phyloP scores from a whole-genome alignment of 2,113 vertebrate species.

The Tinamus guttatus region DNA sequence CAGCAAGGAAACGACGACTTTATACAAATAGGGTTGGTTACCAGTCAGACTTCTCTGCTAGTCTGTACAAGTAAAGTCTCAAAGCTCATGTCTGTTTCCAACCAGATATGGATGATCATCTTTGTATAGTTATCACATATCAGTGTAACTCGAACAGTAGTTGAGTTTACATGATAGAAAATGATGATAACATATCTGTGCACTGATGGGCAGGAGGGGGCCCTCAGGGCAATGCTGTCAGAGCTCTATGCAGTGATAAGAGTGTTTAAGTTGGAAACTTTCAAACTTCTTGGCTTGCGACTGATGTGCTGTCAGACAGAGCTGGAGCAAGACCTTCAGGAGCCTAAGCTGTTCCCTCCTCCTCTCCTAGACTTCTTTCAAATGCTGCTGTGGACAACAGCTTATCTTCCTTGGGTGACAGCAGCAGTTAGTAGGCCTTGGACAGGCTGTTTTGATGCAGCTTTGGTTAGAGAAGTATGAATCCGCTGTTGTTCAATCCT shows the following conservation, averaged over 20 bases:
- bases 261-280: slow-evolving; percentile 36
- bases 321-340: background rate
- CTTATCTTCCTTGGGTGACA: background rate
- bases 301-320: background rate
- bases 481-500: background rate
- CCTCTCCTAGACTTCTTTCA: background rate
- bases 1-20: background rate
- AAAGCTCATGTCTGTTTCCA: background rate
- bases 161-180: slow-evolving; percentile 27
- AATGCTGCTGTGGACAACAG: background rate
- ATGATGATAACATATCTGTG: background rate
- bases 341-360: background rate
- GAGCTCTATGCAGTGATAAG: background rate
- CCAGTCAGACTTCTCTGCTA: background rate
- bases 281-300: background rate
- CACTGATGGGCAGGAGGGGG: background rate
- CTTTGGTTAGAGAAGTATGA: background rate
- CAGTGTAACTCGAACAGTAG: background rate
- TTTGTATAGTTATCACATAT: background rate
- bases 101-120: background rate
- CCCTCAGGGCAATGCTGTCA: background rate
- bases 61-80: background rate
- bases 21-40: background rate
- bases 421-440: background rate
- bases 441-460: background rate